Percentiles rank a stretch among this genome's conserved stretches.
phyloP scores from a whole-genome alignment of 2,797 vertebrate species.

The Hypotaenidia philippensis region DNA sequence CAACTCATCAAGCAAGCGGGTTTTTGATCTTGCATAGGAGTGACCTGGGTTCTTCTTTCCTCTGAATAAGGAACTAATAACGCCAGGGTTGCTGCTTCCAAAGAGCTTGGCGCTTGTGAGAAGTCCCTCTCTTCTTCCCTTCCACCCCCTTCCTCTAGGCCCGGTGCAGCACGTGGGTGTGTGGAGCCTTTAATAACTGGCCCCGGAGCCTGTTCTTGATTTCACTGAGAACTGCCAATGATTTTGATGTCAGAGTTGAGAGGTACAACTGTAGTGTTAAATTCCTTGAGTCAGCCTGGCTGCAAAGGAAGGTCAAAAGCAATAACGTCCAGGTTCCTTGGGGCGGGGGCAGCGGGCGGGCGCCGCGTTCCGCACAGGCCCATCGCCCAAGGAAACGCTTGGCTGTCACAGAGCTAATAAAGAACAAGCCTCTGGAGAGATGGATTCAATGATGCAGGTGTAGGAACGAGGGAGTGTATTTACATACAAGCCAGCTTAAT shows the following conservation, averaged over 20 bases:
- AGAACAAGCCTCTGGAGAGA: constrained; percentile 15
- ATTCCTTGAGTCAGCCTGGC: constrained; percentile 22
- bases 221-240: constrained; percentile 20
- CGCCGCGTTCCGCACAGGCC: not conserved
- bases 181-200: constrained; percentile 33
- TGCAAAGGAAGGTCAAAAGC: constrained; percentile 65
- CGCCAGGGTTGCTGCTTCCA: constrained; percentile 1
- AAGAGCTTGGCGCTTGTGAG: not conserved
- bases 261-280: not conserved
- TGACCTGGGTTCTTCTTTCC: constrained; percentile 20
- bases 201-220: constrained; percentile 9
- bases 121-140: not conserved
- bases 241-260: constrained; percentile 43
- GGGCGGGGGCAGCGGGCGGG: not conserved
- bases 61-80: constrained; percentile 58
- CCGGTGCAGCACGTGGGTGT: not conserved
- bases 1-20: not conserved
- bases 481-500: constrained; percentile 13
- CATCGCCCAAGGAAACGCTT: constrained; percentile 18
- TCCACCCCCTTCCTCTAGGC: not conserved
- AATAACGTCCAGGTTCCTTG: constrained; percentile 34
- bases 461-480: not conserved
- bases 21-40: not conserved
- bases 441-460: constrained; percentile 48
- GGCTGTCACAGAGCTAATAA: constrained; percentile 72